phyloP scores from a whole-genome alignment of 2,113 vertebrate genomes.

The Ictalurus punctatus region DNA sequence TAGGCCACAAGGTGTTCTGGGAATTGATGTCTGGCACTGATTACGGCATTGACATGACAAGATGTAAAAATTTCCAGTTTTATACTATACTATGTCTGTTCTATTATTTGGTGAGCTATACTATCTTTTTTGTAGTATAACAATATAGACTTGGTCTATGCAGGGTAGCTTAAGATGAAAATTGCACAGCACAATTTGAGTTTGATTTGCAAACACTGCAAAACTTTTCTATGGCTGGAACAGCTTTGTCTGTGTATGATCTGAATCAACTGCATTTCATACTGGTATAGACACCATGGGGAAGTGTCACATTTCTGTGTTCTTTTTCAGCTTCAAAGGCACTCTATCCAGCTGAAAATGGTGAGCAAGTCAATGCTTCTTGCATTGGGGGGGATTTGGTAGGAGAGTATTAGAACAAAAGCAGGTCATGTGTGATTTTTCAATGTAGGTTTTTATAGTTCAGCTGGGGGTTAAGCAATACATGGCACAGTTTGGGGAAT shows the following conservation, averaged over 20 bases:
- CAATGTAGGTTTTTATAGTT: neutral
- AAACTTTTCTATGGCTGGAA: neutral
- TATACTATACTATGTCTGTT: neutral
- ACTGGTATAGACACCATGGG: neutral
- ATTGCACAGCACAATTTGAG: neutral
- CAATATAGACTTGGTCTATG: neutral
- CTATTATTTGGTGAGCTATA: neutral
- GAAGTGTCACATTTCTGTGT: slow-evolving; percentile 44
- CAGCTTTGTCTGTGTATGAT: slow-evolving; percentile 18
- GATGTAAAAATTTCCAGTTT: no score
- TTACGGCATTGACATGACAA: no score
- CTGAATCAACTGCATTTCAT: neutral
- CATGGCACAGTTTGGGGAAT: neutral
- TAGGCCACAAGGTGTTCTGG: no score
- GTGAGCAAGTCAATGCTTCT: slow-evolving; percentile 72
- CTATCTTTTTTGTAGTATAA: neutral
- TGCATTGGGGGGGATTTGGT: neutral
- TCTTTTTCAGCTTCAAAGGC: slow-evolving; percentile 82
- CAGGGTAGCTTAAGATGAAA: neutral
- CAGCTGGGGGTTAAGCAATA: neutral
- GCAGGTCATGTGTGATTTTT: slow-evolving; percentile 26
- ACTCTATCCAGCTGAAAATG: slow-evolving; percentile 85
- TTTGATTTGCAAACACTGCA: neutral
- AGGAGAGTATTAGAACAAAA: slow-evolving; percentile 21
- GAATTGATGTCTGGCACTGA: no score